Percentiles rank a stretch among this genome's conserved stretches.
Evolutionary conservation across 2,888 invertebrate species (phyloP).

Genomic region (Odontomyia ornata): DNA sequence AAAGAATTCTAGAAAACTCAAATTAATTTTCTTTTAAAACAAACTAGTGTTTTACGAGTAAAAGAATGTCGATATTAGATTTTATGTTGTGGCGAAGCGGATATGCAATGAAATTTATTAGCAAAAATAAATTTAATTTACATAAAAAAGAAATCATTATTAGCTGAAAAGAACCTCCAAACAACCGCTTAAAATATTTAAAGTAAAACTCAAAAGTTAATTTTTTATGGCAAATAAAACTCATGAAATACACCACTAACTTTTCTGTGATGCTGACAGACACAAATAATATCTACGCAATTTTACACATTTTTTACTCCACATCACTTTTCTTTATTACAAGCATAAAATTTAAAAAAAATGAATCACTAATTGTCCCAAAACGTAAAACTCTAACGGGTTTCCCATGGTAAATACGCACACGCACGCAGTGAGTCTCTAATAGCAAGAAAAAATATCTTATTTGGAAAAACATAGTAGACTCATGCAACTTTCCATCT

Average conservation of each 20-base stretch:
- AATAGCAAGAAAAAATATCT: slow-evolving; percentile 20
- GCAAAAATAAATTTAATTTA: too few relatives aligned
- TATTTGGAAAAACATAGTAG: not conserved
- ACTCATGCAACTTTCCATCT: not conserved
- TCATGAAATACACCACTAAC: slow-evolving; percentile 16
- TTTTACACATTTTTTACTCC: too few relatives aligned
- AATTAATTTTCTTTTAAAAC: too few relatives aligned
- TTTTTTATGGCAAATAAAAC: slow-evolving; percentile 25
- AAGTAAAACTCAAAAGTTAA: not conserved
- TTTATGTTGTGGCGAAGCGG: too few relatives aligned
- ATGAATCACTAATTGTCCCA: not conserved
- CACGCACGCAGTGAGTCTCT: slow-evolving; percentile 66
- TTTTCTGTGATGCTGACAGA: not conserved
- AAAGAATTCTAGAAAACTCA: too few relatives aligned
- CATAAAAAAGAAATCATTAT: too few relatives aligned
- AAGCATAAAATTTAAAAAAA: not conserved
- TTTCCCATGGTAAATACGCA: slow-evolving; percentile 61
- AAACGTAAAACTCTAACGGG: slow-evolving; percentile 56
- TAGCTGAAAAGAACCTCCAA: not conserved
- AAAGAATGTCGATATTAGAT: too few relatives aligned
- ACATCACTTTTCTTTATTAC: too few relatives aligned
- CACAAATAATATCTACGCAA: too few relatives aligned
- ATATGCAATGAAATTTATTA: too few relatives aligned
- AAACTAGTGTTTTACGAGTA: too few relatives aligned
- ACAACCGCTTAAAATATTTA: not conserved